Conservation (phyloP, 2,888 invertebrate species). For the Cheilosia vulpina region DNA sequence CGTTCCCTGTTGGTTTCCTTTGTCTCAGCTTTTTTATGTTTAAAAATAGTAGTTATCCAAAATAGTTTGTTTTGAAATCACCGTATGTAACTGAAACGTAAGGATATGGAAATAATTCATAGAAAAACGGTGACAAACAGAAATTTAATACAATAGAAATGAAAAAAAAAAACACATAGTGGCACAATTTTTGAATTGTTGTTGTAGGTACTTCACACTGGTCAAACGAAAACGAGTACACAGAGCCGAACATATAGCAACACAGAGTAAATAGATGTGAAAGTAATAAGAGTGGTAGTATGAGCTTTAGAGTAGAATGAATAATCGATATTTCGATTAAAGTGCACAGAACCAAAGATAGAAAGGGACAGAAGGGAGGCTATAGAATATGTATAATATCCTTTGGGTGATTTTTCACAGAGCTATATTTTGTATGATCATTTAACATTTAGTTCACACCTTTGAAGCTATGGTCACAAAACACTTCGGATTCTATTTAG, state of each 20-base stretch:
- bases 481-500: slow-evolving; percentile 69
- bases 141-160: slow-evolving; percentile 8
- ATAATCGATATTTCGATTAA: slow-evolving; percentile 74
- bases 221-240: slow-evolving; percentile 23
- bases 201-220: slow-evolving; percentile 28
- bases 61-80: slow-evolving; percentile 45
- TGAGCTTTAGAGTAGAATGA: slow-evolving; percentile 66
- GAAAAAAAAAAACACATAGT: slow-evolving; percentile 18
- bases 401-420: slow-evolving; percentile 53
- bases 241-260: slow-evolving; percentile 23
- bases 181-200: slow-evolving; percentile 48
- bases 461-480: slow-evolving; percentile 34
- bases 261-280: slow-evolving; percentile 50
- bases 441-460: slow-evolving; percentile 52
- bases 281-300: slow-evolving; percentile 60
- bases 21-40: slow-evolving; percentile 21
- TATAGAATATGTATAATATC: slow-evolving; percentile 49
- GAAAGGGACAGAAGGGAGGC: slow-evolving; percentile 21
- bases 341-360: slow-evolving; percentile 47
- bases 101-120: slow-evolving; percentile 33
- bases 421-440: not conserved
- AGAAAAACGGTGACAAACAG: slow-evolving; percentile 15
- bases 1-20: slow-evolving; percentile 64
- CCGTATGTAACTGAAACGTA: slow-evolving; percentile 35
- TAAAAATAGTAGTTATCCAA: slow-evolving; percentile 46